Conservation (phyloP, 2,113 vertebrate genomes). For the Bubo bubo region DNA sequence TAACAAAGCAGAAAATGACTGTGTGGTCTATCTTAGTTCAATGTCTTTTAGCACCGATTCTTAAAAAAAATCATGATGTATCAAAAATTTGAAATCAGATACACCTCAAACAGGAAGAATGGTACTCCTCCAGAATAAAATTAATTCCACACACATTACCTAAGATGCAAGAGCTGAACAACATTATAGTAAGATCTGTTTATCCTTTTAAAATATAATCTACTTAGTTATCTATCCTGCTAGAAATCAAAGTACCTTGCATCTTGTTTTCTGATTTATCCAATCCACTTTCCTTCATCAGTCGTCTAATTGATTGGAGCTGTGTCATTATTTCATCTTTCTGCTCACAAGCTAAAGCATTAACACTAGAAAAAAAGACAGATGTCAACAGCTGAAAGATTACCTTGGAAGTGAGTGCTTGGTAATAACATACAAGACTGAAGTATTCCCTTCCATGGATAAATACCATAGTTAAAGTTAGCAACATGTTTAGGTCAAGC, state of each 20-base stretch:
- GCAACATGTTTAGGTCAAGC: neutral
- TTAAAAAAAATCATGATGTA: neutral
- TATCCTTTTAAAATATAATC: neutral
- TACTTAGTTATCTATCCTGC: neutral
- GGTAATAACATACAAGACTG: neutral
- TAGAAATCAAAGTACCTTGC: conserved; percentile 69
- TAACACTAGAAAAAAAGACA: conserved; percentile 76
- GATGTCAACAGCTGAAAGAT: neutral
- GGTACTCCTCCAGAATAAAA: neutral
- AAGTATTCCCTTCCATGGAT: neutral
- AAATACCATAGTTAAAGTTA: neutral
- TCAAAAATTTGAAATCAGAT: neutral
- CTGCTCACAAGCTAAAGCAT: conserved; percentile 87
- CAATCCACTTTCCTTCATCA: conserved; percentile 93
- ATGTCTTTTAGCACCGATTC: neutral
- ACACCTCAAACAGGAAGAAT: neutral
- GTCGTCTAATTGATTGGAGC: conserved; percentile 85
- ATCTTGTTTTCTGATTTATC: conserved; percentile 78
- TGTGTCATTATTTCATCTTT: conserved; percentile 93
- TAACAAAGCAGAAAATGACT: neutral
- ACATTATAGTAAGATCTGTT: neutral
- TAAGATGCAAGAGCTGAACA: neutral
- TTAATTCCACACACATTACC: neutral
- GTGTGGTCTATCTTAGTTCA: neutral
- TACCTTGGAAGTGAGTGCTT: neutral